Base-by-base conservation (phyloP, 2,113 vertebrate species). In the Salminus brasiliensis region DNA sequence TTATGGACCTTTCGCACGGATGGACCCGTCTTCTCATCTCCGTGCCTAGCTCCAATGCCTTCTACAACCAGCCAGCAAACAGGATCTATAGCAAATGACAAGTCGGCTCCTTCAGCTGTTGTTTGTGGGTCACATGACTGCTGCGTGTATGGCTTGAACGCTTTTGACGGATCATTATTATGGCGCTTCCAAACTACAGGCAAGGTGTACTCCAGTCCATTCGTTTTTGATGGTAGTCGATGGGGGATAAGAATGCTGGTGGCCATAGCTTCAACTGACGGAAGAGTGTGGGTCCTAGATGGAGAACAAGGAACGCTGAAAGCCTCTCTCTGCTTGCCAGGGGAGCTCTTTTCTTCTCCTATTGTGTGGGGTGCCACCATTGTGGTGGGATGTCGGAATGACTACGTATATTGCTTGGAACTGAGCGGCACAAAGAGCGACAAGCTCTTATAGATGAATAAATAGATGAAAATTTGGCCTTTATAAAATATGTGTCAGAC, bases 11-110 rank as follows among this genome's bases (percentile, higher is more conserved):
- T 95, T 78, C 63, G 87, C 71, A 94, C 96, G 0, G 81, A 86
- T 21, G 97, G 94, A 12, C 95, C 98, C 0, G 92, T 99, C 74
- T 99, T 99, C 92, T 99, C 97, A 23, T 98, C 97, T 0, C 96
- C 95, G 0, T 96, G 96, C 75, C 52, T 94, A 72, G 60, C 29
- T 43, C 92, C 91, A 5, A 73, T 83, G 59, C 91, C 90, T 86
- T 62, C 76, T 78, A 16, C 34, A 32, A 29, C 92, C 79, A 76
- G 88, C 83, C 87, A 91, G 85, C 90, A 87, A 80, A 72, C 96
- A 76, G 90, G 94, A 88, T 96, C 95, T 86, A 95, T 94, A 47
- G 96, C 95, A 67, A 94, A 97, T 0, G 95, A 97, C 34, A 32
- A 6, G 5, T 43, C 67, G 10, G 23, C 36, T 32, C 52, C 57